Base-by-base conservation (phyloP, 2,113 vertebrate species). In the Tamias sibiricus region DNA sequence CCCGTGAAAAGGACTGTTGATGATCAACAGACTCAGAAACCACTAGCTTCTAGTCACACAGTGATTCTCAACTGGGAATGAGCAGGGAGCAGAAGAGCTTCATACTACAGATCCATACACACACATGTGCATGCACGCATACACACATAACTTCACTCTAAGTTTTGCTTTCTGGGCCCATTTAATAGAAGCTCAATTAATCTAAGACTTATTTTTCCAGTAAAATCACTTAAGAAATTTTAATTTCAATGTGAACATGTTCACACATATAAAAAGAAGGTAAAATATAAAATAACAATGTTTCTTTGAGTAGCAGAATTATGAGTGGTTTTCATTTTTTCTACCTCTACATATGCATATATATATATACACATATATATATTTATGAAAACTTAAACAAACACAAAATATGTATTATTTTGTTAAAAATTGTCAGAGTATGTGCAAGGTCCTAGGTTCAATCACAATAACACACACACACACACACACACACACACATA, bases 211-310 rank as follows among this genome's bases (percentile, higher is more conserved):
- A 28, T 91, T 83, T 49, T 71, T 85, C 19, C 3, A 24, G 14
- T 54, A 95, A 71, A 95, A 80, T 76, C 44, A 82, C 76, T 95
- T 87, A 44, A 66, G 57, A 81, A 54, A 64, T 72, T 57, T 84
- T 92, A 71, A 91, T 83, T 91, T 87, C 44, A 76, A 44, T 44
- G 14, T 81, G 32, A 90, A 62, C 44, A 47, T 24, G 26, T 32
- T 47, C 7, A 66, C 22, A 83, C 24, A 42, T 10, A 74, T 20
- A 16, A 30, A 68, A 57, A 92, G 26, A 69, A 59, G 52, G 37
- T 44, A 17, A 30, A 80, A 76, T 62, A 62, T 26, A 82, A 62
- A 35, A 47, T 47, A 54, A 75, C 14, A 30, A 14, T 19, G 7
- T 35, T 64, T 83, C 57, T 92, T 49, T 17, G 16, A 32, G 71